Evolutionary conservation across 2,888 invertebrate species (phyloP), one percentile per base, ranked within the genome.

Genomic region (Molorchus minor): DNA sequence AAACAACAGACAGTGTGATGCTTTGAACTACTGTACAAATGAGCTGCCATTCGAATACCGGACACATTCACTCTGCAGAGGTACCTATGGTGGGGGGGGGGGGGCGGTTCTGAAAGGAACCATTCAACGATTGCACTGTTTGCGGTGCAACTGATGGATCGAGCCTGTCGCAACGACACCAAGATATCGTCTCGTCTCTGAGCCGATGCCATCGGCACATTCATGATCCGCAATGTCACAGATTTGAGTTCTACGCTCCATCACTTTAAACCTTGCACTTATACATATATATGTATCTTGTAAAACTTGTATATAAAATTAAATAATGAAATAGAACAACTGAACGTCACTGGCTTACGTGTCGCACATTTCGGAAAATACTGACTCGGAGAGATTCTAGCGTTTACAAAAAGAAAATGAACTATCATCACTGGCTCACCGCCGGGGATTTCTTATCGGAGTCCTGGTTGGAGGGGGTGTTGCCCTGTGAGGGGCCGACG

Each of bases 371-470:
- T 49, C 62, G 64, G 59, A 64, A 63, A 72, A 70, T 71, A 71
- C 70, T 71, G 72, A 71, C 69, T 71, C 64, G 70, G 69, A 72
- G 70, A 70, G 72, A 73, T 72, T 71, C 72, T 63, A 67, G 25
- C 55, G 47, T 58, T 66, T 62, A 60, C n/a, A n/a, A n/a, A n/a
- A n/a, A n/a, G 62, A 58, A 62, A 57, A 62, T 62, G 61, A 72
- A 72, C 75, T 76, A 77, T 74, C 84, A 85, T 87, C 87, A 90
- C 87, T 90, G 89, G 83, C 89, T 89, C 82, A 91, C 89, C 74
- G 90, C 90, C 76, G 91, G 91, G 81, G 90, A 90, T 84, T 91
- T 91, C 82, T 91, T 91, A 82, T 90, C 91, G 77, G 88, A 87
- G 84, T 90, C 90, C 81, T 89, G 90, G 75, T 84, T 88, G 78